phyloP scores from a whole-genome alignment of 1,140 invertebrate species.

The Drosophila navojoa region DNA sequence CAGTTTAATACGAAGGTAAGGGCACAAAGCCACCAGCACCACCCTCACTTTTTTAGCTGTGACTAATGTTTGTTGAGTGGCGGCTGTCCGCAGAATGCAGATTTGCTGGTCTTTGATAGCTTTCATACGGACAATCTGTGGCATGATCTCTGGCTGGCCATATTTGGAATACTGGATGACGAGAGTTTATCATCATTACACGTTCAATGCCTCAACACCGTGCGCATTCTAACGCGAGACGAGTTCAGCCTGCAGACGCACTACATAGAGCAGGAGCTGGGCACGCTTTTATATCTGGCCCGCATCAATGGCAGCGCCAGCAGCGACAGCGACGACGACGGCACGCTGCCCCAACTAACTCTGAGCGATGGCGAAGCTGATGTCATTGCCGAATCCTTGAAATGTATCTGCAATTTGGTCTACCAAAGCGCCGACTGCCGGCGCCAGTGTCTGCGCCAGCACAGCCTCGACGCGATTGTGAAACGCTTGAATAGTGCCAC shows the following conservation, averaged over 20 bases:
- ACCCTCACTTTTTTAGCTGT: conserved; percentile 8
- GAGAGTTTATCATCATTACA: conserved; percentile 78
- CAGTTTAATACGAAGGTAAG: conserved; percentile 75
- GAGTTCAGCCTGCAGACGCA: conserved; percentile 89
- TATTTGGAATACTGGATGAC: conserved; percentile 85
- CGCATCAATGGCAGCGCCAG: conserved; percentile 39
- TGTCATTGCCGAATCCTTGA: conserved; percentile 89
- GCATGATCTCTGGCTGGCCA: conserved; percentile 85
- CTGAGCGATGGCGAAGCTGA: conserved; percentile 43
- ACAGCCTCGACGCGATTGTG: conserved; percentile 90
- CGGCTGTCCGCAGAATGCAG: conserved; percentile 82
- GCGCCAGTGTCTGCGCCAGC: conserved; percentile 87
- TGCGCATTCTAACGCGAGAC: conserved; percentile 89
- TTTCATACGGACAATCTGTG: conserved; percentile 84
- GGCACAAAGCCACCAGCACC: neutral
- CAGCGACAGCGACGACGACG: conserved; percentile 5
- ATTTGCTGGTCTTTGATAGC: conserved; percentile 85
- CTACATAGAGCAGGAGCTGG: conserved; percentile 88
- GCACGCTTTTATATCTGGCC: conserved; percentile 87
- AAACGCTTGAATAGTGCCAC: conserved; percentile 86
- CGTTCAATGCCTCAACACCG: conserved; percentile 84
- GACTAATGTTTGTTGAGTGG: conserved; percentile 15
- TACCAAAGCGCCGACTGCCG: conserved; percentile 91
- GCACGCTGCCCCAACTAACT: conserved; percentile 5
- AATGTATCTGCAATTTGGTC: conserved; percentile 95